These are phyloP conservation scores for Takifugu flavidus DNA, from an alignment of 2,113 vertebrate species.

Conservation along the genomic window DNA sequence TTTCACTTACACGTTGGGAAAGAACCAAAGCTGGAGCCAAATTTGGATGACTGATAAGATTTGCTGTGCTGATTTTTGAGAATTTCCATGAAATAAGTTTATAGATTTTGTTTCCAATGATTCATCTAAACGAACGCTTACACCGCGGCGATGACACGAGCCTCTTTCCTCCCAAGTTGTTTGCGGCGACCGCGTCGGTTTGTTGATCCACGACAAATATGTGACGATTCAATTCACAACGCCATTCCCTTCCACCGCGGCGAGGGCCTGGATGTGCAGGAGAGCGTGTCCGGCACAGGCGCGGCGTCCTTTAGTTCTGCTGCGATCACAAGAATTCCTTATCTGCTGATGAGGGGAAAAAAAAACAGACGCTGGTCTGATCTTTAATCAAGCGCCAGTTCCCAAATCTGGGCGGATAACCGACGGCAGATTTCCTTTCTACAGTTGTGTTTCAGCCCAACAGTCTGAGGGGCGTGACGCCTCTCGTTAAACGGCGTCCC, in stretches of 20 bases:
- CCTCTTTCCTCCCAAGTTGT: background rate
- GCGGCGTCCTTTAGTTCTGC: constrained; percentile 1
- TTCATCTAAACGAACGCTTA: too few species aligned
- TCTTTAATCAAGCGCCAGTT: too few species aligned
- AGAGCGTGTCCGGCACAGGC: constrained; percentile 8
- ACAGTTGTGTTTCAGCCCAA: background rate
- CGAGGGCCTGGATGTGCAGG: constrained; percentile 16
- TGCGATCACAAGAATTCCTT: constrained; percentile 29
- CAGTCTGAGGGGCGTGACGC: constrained; percentile 9
- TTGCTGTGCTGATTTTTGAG: too few species aligned
- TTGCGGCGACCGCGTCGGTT: background rate
- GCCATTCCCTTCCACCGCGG: background rate
- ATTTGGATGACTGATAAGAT: too few species aligned
- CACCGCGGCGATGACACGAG: too few species aligned
- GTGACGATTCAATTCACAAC: background rate
- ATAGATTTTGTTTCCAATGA: too few species aligned
- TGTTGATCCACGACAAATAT: background rate
- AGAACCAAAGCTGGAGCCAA: background rate
- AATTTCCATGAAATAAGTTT: too few species aligned
- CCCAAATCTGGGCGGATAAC: too few species aligned
- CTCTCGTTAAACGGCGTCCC: constrained; percentile 18
- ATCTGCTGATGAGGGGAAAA: background rate
- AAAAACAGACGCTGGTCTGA: too few species aligned
- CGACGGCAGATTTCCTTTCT: constrained; percentile 12
- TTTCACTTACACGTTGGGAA: background rate